phyloP scores from a whole-genome alignment of 2,888 invertebrate genomes.

The Orchesella flavescens region DNA sequence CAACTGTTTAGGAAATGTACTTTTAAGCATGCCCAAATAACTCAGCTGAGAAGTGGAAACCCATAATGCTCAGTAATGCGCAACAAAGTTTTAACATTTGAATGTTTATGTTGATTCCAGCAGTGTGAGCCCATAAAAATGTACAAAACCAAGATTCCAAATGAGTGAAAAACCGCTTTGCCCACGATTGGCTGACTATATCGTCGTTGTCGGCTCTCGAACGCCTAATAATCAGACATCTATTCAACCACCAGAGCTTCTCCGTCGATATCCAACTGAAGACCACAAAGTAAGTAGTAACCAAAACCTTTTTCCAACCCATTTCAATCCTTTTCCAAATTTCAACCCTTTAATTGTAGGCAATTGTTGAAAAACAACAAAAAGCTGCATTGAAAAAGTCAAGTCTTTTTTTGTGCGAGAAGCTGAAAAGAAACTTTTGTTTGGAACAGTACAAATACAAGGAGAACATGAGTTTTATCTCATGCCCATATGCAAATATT shows the following conservation, averaged over 20 bases:
- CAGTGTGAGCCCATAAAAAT: slow-evolving; percentile 58
- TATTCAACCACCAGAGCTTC: slow-evolving; percentile 90
- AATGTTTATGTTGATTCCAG: slow-evolving; percentile 3
- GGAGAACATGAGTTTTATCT: no score
- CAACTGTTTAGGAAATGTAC: no score
- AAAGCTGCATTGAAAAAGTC: no score
- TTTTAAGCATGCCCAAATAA: no score
- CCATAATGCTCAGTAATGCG: no score
- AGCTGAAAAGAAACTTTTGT: no score
- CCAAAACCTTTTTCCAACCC: neutral
- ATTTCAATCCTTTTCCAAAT: neutral
- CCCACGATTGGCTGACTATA: slow-evolving; percentile 85
- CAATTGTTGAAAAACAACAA: neutral
- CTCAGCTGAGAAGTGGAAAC: no score
- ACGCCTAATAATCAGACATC: slow-evolving; percentile 79
- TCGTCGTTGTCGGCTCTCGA: slow-evolving; percentile 95
- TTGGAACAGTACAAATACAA: no score
- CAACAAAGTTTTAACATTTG: no score
- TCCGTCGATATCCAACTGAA: slow-evolving; percentile 94
- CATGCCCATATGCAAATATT: no score
- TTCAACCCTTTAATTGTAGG: neutral
- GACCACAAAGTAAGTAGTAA: slow-evolving; percentile 82
- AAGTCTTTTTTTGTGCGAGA: no score
- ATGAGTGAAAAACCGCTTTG: slow-evolving; percentile 75
- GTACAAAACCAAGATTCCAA: slow-evolving; percentile 57